These are phyloP conservation scores for Saturnia pavonia DNA, from an alignment of 2,888 invertebrate species.

Conservation along the genomic window DNA sequence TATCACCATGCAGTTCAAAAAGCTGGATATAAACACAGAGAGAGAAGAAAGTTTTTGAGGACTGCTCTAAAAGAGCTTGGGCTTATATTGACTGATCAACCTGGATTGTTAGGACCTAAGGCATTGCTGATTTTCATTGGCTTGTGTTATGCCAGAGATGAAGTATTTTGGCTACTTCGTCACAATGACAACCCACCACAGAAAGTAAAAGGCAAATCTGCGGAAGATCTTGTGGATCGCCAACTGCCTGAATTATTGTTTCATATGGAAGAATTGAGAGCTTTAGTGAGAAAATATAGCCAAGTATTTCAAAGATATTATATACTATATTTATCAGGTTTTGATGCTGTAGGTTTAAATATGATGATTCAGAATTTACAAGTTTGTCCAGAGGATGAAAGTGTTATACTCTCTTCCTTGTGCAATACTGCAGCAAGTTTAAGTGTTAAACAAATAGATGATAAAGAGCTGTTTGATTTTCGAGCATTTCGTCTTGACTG, in stretches of 20 bases:
- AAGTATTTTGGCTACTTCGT: conserved; percentile 97
- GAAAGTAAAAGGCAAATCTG: conserved; percentile 91
- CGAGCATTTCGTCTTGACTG: conserved; percentile 97
- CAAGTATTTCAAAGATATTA: conserved; percentile 99
- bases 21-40: conserved; percentile 95
- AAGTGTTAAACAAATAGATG: conserved; percentile 97
- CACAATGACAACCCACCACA: conserved; percentile 98
- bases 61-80: conserved; percentile 97
- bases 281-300: conserved; percentile 96
- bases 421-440: conserved; percentile 93
- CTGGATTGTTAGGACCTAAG: conserved; percentile 98
- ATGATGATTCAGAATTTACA: conserved; percentile 91
- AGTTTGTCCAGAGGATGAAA: conserved; percentile 96
- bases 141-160: conserved; percentile 96
- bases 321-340: conserved; percentile 97
- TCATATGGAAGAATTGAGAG: conserved; percentile 98
- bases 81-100: conserved; percentile 97
- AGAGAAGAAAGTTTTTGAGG: conserved; percentile 96
- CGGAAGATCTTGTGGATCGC: conserved; percentile 97
- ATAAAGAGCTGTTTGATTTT: conserved; percentile 97
- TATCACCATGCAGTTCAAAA: conserved; percentile 94
- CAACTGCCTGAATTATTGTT: conserved; percentile 98
- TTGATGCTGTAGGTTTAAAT: conserved; percentile 96
- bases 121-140: conserved; percentile 98
- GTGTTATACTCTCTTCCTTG: conserved; percentile 94